Evolutionary conservation across 2,113 vertebrate species (phyloP), one percentile per base, ranked within the genome.

Genomic region (Stigmatopora argus): DNA sequence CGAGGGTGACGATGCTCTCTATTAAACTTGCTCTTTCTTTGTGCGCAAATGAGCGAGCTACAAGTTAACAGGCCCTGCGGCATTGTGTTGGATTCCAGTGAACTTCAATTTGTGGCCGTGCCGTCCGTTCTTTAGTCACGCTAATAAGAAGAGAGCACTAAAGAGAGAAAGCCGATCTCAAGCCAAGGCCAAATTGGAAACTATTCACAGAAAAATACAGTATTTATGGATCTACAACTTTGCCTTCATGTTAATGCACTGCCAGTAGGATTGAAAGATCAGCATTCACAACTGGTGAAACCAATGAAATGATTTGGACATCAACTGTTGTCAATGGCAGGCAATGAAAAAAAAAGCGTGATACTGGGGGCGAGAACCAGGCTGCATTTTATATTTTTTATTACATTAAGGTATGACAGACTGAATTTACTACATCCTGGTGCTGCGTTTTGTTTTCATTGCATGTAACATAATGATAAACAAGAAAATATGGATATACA

Each of bases 1-100:
- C 79, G 84, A 80, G 65, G 62, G 77, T 61, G 12, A 60, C 62
- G 64, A 65, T 65, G 63, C 65, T 77, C 71, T 72, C 67, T 73
- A 74, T 78, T 80, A 78, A 70, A 69, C 62, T 62, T 62, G 74
- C 44, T 64, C 44, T 61, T 53, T 64, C 44, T 57, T 61, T 45
- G 0, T 12, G 19, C 55, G 55, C 59, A 65, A 57, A 70, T 66
- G 71, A 66, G 63, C 48, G 62, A 53, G 21, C 26, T 21, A 53
- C 17, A 68, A 67, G 70, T 19, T 41, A 34, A 73, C 52, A 46
- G 34, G 31, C 60, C 26, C 12, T 12, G 4, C 26, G 58, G 73
- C 48, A 64, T 67, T 48, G 21, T 62, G 67, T 19, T 56, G 31
- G 59, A 17, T 35, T 6, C 34, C 34, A 41, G 12, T 66, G 48